A percentile compares a stretch with the other conserved stretches of the same genome.
Evolutionary conservation across 2,113 vertebrate genomes (phyloP).

Genomic region (Vicugna pacos): DNA sequence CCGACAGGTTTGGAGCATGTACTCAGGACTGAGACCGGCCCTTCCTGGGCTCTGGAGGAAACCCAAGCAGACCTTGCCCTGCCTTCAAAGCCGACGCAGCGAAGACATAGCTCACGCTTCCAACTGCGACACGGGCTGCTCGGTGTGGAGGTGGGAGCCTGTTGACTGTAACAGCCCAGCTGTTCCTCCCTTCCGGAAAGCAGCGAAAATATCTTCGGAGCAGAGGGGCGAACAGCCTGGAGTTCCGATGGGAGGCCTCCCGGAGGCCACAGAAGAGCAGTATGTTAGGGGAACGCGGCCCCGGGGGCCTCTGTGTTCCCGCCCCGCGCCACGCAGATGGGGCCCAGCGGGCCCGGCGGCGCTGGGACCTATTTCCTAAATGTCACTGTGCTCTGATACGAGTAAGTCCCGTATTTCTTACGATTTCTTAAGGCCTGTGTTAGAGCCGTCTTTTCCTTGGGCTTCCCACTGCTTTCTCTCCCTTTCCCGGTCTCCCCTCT

Average conservation of each 20-base stretch:
- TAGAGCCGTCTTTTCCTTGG: background rate
- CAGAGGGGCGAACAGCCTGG: conserved; percentile 59
- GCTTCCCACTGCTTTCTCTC: background rate
- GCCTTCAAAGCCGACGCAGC: background rate
- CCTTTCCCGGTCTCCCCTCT: background rate
- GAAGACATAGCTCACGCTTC: conserved; percentile 67
- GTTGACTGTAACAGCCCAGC: conserved; percentile 69
- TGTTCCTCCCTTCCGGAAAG: conserved; percentile 71
- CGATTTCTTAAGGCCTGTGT: background rate
- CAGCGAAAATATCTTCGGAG: conserved; percentile 3
- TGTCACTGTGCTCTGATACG: background rate
- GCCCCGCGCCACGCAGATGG: background rate
- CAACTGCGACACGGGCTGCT: conserved; percentile 59
- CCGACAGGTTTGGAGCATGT: background rate
- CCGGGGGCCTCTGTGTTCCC: conserved; percentile 31
- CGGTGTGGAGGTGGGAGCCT: conserved; percentile 61
- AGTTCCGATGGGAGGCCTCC: conserved; percentile 58
- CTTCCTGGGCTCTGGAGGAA: conserved; percentile 39
- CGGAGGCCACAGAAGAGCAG: conserved; percentile 62
- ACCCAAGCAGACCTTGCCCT: background rate
- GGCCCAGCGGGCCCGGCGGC: background rate
- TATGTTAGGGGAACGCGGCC: background rate
- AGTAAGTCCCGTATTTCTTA: background rate
- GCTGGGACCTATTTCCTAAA: background rate
- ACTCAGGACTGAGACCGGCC: background rate